Base-by-base conservation (phyloP, 2,888 invertebrate species). In the Gasteruption jaculator region DNA sequence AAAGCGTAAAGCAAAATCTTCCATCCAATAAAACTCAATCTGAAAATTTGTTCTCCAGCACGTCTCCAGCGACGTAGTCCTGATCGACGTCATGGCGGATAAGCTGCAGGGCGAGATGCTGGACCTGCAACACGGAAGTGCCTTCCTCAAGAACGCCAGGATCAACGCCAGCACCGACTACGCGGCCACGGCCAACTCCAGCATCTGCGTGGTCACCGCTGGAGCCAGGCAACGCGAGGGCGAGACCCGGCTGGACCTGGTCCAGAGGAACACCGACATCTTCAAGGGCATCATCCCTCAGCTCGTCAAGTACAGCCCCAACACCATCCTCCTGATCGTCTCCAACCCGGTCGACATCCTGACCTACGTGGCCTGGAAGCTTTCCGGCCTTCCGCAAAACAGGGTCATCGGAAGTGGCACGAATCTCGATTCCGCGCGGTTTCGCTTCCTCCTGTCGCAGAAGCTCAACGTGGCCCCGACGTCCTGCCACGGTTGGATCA, bases 281-380 rank as follows among this genome's bases (percentile, higher is more conserved):
- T 80, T 93, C 53, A 91, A 91, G 71, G 74, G 77, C 43, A 90
- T 93, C 57, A 84, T 94, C 50, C 93, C 93, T 2, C 68, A 86
- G 71, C 71, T 91, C 24, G 78, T 90, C 5, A 78, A 86, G 64
- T 77, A 91, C 74, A 92, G 91, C 47, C 94, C 94, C 0, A 80
- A 93, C 56, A 83, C 91, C 8, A 82, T 91, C 41, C 72, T 95
- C 19, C 61, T 94, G 46, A 83, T 94, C 60, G 92, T 94, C 5
- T 89, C 90, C 54, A 94, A 94, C 71, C 94, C 94, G 1, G 91
- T 92, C 19, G 94, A 95, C 66, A 85, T 94, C 47, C 74, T 95
- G 61, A 92, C 93, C 0, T 93, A 90, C 68, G 90, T 93, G 8
- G 85, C 93, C n/a, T 95, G 93, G 93, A 92, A 90, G 73, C 68